Base-by-base conservation (phyloP, 2,888 invertebrate species). In the Pollenia amentaria region DNA sequence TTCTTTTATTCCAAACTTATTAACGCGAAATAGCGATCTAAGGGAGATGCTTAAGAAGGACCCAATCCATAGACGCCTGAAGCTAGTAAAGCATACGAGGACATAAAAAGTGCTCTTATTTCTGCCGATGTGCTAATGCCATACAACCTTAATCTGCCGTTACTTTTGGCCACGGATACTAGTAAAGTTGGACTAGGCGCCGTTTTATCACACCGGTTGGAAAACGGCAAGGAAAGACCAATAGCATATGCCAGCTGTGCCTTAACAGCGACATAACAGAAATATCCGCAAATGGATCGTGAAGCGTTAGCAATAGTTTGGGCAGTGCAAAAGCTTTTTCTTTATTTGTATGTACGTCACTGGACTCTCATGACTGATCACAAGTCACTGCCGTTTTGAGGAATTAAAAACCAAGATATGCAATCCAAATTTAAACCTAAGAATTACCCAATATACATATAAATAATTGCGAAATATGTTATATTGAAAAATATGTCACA, bases 401-500 rank as follows among this genome's bases (percentile, higher is more conserved):
- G 38, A 70, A 53, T 51, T 70, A 16, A 80, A 80, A 46, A 42
- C 42, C n/a, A 44, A 65, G 14, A 64, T 83, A 10, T 88, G 70
- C 48, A 70, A 86, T 14, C 86, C 87, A 10, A 85, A 87, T 10
- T 60, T 87, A 55, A 76, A 72, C 55, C 21, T 21, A 40, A 70
- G 72, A 67, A 87, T 87, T 46, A 86, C 84, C 2, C 70, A 87
- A 60, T 88, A 87, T 51, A 83, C n/a, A n/a, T n/a, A n/a, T 87
- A 3, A 88, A 89, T 53, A 88, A 88, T 64, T 88, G 87, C 14
- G 85, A 87, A 42, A 42, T 82, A 11, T 88, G 84, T 38, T 76
- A 64, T 11, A 16, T 75, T 12, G 76, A 77, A 67, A 87, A 88
- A 79, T 87, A 88, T 53, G 86, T 72, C 6, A 51, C 86, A 76